Evolutionary conservation across 2,888 invertebrate genomes (phyloP).

Genomic region (Branchellion lobata): DNA sequence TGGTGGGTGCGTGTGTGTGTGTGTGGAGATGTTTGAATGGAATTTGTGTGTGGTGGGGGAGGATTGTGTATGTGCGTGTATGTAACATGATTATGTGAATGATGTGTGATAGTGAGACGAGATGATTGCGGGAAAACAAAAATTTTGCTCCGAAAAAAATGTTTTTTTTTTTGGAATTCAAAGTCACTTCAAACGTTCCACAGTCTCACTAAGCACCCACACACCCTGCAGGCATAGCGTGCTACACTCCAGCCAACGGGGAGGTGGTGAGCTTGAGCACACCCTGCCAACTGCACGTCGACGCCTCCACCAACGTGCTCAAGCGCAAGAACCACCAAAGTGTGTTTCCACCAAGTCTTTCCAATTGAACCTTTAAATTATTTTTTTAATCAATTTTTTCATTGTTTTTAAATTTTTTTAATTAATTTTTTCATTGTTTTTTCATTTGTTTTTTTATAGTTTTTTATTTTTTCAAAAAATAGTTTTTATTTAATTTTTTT

Average conservation of each 20-base stretch:
- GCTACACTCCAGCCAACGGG: slow-evolving; percentile 96
- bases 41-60: background rate
- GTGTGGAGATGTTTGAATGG: background rate
- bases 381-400: too few species aligned
- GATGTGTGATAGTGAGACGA: too few species aligned
- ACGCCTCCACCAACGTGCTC: slow-evolving; percentile 70
- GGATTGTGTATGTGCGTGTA: background rate
- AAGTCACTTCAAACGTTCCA: too few species aligned
- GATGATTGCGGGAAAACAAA: too few species aligned
- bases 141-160: too few species aligned
- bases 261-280: slow-evolving; percentile 88
- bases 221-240: slow-evolving; percentile 74
- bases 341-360: background rate
- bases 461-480: too few species aligned
- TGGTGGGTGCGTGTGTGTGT: slow-evolving; percentile 51
- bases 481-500: background rate
- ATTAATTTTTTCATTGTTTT: background rate
- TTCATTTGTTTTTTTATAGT: too few species aligned
- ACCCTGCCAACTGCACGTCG: slow-evolving; percentile 82
- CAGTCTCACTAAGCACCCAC: too few species aligned
- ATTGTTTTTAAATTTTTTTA: background rate
- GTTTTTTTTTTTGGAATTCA: too few species aligned
- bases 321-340: slow-evolving; percentile 53
- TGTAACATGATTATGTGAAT: too few species aligned
- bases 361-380: too few species aligned